Evolutionary conservation across 2,113 vertebrate species (phyloP), one percentile per base, ranked within the genome.

Genomic region (Polypterus bichir): DNA sequence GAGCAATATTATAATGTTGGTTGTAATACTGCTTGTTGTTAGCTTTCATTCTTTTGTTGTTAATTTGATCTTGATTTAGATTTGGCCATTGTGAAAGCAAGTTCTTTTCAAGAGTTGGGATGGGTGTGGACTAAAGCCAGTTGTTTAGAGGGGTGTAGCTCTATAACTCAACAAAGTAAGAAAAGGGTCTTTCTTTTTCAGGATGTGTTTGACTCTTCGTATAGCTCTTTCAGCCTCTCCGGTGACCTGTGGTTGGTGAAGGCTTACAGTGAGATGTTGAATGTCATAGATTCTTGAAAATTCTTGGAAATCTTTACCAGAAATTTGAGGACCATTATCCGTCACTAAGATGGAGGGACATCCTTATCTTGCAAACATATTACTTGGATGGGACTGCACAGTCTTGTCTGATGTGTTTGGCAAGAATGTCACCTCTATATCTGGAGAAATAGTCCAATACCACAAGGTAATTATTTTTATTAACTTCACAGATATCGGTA

Each of bases 61-160:
- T 27, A 27, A 27, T 27, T 27, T 27, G 27, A 27, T 27, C 27
- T 27, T 27, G 2, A 27, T 27, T 27, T 27, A 27, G 27, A 27
- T 27, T 2, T 2, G 27, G 27, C 27, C 27, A 27, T 27, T 27
- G 27, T 27, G 27, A 2, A 27, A 27, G 27, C 27, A 27, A 6
- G 9, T 5, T 44, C 9, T 47, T 51, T 45, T 54, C 48, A 62
- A 62, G 9, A 3, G 47, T 68, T 10, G 63, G 46, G 27, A 65
- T 5, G 44, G 67, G 46, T 47, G 51, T 63, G 55, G 63, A 44
- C 59, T 68, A 6, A 44, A 46, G 27, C 60, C 67, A 47, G 60
- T 68, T 27, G 60, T 57, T 56, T 69, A 61, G 3, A 65, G 7
- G 53, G 64, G 64, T 3, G 45, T 69, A 9, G 64, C 61, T 63